Evolutionary conservation across 2,888 invertebrate genomes (phyloP).

Genomic region (Perizoma affinitatum): DNA sequence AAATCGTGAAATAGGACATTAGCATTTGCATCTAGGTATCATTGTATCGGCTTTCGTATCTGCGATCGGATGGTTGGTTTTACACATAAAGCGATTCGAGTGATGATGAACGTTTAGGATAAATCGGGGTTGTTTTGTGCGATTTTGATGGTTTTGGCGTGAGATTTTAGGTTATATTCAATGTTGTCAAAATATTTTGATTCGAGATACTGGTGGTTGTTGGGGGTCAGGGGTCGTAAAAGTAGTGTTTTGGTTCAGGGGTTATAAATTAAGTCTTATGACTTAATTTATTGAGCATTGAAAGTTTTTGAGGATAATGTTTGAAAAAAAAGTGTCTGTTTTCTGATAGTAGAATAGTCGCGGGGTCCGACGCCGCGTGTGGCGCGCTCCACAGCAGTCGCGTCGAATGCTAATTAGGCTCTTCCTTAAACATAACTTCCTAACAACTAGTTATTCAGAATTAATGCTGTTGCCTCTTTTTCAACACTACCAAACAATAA

Average conservation of each 20-base stretch:
- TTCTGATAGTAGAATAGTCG: slow-evolving; percentile 20
- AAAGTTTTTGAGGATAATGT: background rate
- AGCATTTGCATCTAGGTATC: slow-evolving; percentile 83
- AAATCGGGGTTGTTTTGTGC: slow-evolving; percentile 57
- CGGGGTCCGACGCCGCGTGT: slow-evolving; percentile 60
- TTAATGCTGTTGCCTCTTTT: too few relatives aligned
- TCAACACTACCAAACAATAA: slow-evolving; percentile 3
- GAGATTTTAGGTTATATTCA: slow-evolving; percentile 82
- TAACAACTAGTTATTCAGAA: slow-evolving; percentile 47
- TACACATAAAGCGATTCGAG: slow-evolving; percentile 61
- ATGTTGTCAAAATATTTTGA: slow-evolving; percentile 77
- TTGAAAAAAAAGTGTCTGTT: slow-evolving; percentile 4
- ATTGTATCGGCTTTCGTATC: slow-evolving; percentile 82
- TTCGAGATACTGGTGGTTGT: slow-evolving; percentile 43
- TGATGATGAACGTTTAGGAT: slow-evolving; percentile 51
- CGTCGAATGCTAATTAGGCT: slow-evolving; percentile 77
- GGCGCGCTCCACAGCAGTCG: slow-evolving; percentile 63
- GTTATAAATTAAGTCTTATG: slow-evolving; percentile 5
- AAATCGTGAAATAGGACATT: slow-evolving; percentile 83
- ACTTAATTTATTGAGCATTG: slow-evolving; percentile 14
- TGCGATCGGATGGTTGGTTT: slow-evolving; percentile 62
- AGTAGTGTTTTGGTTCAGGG: slow-evolving; percentile 21
- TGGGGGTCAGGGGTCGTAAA: slow-evolving; percentile 12
- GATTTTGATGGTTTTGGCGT: slow-evolving; percentile 68
- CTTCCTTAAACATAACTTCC: slow-evolving; percentile 76